A percentile compares a stretch with the other conserved stretches of the same genome.
Conservation (phyloP, 1,140 invertebrate genomes). For the Gonatopus flavifemur region DNA sequence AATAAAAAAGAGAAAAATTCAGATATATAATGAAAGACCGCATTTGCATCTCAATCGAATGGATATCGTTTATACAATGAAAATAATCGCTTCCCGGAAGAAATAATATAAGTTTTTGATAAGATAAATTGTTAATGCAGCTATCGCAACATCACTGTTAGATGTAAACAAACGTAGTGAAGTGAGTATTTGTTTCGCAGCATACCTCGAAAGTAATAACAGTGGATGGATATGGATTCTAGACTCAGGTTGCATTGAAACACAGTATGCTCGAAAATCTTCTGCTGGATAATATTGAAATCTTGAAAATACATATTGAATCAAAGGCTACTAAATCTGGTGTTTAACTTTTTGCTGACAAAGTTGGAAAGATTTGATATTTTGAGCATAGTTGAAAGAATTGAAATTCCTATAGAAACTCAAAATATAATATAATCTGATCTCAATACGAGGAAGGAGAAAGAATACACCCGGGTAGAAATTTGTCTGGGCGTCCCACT, state of each 20-base stretch:
- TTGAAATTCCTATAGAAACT: not conserved
- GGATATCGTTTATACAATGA: not conserved
- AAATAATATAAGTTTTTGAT: not conserved
- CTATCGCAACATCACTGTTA: not conserved
- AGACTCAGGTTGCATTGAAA: not conserved
- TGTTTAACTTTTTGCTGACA: not conserved
- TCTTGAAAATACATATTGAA: not conserved
- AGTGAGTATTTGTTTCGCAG: not conserved
- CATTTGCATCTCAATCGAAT: not conserved
- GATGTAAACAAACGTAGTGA: not conserved
- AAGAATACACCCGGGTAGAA: too few species aligned
- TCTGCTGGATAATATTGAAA: not conserved
- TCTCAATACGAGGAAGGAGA: not conserved
- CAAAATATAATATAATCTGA: not conserved
- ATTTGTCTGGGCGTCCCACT: too few species aligned
- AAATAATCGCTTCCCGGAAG: not conserved
- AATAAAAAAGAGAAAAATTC: not conserved
- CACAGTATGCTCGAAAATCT: not conserved
- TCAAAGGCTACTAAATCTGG: not conserved
- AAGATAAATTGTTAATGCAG: not conserved
- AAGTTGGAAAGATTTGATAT: not conserved
- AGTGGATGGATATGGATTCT: not conserved
- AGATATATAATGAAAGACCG: not conserved
- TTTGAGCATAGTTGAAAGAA: not conserved
- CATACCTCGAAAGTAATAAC: not conserved